phyloP scores from a whole-genome alignment of 2,888 invertebrate species.

The Cinara cedri region DNA sequence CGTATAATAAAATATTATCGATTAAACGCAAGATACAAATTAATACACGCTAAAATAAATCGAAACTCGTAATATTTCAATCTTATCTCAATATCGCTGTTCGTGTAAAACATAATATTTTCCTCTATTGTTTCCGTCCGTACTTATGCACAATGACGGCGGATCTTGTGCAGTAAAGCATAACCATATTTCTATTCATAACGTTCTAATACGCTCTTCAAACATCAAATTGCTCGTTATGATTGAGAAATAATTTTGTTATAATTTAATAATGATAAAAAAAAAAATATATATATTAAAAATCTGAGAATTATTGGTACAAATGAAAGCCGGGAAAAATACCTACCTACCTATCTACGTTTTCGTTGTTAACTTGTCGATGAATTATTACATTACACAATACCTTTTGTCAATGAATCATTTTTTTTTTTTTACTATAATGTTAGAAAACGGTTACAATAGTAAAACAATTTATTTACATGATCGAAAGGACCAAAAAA shows the following conservation, averaged over 20 bases:
- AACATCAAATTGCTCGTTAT: conserved; percentile 17
- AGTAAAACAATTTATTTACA: no score
- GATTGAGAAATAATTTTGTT: conserved; percentile 40
- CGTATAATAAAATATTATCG: neutral
- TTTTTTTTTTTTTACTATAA: neutral
- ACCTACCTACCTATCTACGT: neutral
- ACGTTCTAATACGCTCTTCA: conserved; percentile 30
- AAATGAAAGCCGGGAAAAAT: neutral
- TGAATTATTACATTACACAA: neutral
- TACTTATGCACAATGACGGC: neutral
- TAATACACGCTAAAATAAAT: no score
- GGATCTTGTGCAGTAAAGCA: conserved; percentile 22
- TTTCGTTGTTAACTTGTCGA: neutral
- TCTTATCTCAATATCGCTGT: conserved; percentile 37
- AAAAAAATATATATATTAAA: neutral
- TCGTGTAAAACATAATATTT: conserved; percentile 8
- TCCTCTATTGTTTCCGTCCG: conserved; percentile 28
- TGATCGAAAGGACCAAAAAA: neutral
- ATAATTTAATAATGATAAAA: conserved; percentile 8
- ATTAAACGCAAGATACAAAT: no score
- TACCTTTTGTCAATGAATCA: neutral
- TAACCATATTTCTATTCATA: conserved; percentile 30
- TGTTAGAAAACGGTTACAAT: neutral
- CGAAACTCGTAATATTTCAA: neutral
- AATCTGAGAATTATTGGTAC: neutral